Conservation (phyloP, 2,113 vertebrate species). For the Etheostoma spectabile region DNA sequence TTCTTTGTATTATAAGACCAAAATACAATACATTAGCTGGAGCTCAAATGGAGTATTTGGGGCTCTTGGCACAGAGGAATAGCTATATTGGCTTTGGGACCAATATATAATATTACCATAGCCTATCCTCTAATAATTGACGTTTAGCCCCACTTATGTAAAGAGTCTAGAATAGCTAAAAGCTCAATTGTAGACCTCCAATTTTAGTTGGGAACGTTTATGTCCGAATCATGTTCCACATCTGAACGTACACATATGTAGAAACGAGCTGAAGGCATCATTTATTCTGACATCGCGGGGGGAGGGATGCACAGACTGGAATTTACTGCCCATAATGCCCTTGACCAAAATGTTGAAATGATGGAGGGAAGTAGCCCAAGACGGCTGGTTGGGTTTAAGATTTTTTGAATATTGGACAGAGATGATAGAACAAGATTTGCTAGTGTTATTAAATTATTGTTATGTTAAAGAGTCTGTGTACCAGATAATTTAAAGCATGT, state of each 20-base stretch:
- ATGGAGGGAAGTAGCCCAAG: slow-evolving; percentile 26
- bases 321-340: slow-evolving; percentile 30
- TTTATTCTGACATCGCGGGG: background rate
- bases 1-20: background rate
- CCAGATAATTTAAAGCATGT: slow-evolving; percentile 56
- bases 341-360: slow-evolving; percentile 22
- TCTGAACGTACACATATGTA: background rate
- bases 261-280: background rate
- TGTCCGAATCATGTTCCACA: background rate
- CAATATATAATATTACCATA: too few species aligned
- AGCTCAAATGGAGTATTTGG: too few species aligned
- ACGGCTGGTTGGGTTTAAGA: background rate
- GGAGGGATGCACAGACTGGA: background rate
- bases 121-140: background rate
- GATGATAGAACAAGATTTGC: slow-evolving; percentile 38
- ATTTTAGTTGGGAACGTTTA: background rate
- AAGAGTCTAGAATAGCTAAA: background rate
- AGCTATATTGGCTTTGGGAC: too few species aligned
- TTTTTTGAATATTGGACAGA: background rate
- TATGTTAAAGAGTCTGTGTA: slow-evolving; percentile 35
- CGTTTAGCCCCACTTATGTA: background rate
- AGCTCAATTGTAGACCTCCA: background rate
- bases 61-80: too few species aligned
- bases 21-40: background rate
- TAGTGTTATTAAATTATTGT: slow-evolving; percentile 52